phyloP scores from a whole-genome alignment of 2,113 vertebrate species.

The Trichomycterus rosablanca region DNA sequence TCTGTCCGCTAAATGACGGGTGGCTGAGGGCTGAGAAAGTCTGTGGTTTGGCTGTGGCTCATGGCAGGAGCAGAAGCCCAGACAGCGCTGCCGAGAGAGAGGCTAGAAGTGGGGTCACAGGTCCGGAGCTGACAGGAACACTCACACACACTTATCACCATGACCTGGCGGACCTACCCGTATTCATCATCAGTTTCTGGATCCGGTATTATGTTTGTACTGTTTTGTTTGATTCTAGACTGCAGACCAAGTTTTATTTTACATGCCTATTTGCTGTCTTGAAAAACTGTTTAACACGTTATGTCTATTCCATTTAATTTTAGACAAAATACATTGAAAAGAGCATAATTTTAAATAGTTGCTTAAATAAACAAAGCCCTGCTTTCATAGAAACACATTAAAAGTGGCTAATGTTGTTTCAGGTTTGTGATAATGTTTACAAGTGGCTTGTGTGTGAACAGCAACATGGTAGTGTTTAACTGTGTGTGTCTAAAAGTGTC shows the following conservation, averaged over 20 bases:
- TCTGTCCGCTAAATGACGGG: conserved; percentile 42
- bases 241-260: background rate
- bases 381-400: too few species aligned
- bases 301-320: background rate
- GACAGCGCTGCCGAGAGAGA: conserved; percentile 28
- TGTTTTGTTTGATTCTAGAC: conserved; percentile 1
- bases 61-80: conserved; percentile 35
- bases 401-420: too few species aligned
- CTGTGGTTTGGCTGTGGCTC: conserved; percentile 42
- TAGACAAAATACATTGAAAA: background rate
- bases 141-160: conserved; percentile 30
- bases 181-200: conserved; percentile 11
- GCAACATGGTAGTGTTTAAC: too few species aligned
- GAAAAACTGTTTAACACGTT: background rate
- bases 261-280: conserved; percentile 7
- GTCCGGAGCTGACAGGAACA: conserved; percentile 20
- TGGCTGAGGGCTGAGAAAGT: conserved; percentile 43
- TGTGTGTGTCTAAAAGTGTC: too few species aligned
- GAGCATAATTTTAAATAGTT: too few species aligned
- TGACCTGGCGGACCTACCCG: conserved; percentile 13
- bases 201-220: conserved; percentile 1
- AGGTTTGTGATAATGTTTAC: too few species aligned
- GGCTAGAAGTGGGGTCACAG: conserved; percentile 32
- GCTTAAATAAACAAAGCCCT: too few species aligned
- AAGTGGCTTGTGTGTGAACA: too few species aligned